Conservation (phyloP, 2,113 vertebrate species). For the Apodemus speciosus region DNA sequence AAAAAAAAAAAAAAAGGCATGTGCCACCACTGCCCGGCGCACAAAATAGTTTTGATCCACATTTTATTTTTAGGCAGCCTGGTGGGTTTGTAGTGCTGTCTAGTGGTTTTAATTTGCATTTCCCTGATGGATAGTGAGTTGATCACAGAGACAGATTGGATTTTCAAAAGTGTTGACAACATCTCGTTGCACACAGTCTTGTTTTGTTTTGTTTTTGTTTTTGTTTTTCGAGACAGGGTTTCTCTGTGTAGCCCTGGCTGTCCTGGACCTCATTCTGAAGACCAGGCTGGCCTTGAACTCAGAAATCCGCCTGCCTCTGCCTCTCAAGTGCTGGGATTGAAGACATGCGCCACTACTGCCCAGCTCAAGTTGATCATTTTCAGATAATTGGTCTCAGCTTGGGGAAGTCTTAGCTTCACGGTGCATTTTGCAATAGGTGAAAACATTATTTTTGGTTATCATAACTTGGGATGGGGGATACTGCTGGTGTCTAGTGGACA, state of each 20-base stretch:
- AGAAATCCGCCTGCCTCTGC: too few relatives aligned
- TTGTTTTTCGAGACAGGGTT: too few relatives aligned
- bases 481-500: background rate
- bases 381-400: background rate
- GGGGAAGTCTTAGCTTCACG: background rate
- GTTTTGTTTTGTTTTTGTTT: too few relatives aligned
- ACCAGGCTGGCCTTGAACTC: too few relatives aligned
- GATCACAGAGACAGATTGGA: background rate
- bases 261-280: too few relatives aligned
- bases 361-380: too few relatives aligned
- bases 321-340: too few relatives aligned
- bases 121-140: background rate
- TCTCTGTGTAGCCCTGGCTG: too few relatives aligned
- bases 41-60: background rate
- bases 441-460: background rate
- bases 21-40: too few relatives aligned
- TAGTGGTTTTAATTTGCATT: constrained; percentile 39
- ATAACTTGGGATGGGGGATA: background rate
- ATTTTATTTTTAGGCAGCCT: constrained; percentile 40
- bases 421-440: background rate
- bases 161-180: background rate
- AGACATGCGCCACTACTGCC: too few relatives aligned
- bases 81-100: background rate
- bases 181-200: background rate
- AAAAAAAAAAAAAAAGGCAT: too few relatives aligned